These are phyloP conservation scores for Anguilla rostrata DNA, from an alignment of 2,113 vertebrate species.

Conservation along the genomic window DNA sequence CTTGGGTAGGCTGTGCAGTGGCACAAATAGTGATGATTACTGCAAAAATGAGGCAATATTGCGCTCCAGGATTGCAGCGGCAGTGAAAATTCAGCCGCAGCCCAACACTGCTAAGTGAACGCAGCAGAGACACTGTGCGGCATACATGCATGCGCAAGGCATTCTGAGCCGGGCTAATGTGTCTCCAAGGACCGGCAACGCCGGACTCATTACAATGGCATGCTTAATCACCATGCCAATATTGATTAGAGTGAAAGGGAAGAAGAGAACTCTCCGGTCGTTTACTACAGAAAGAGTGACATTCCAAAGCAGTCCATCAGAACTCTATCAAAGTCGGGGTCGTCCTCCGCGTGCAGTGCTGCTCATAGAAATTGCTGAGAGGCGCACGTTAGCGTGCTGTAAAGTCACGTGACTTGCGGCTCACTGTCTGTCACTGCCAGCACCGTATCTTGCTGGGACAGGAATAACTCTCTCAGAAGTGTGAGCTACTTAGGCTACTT, in stretches of 20 bases:
- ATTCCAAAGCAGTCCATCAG: constrained; percentile 9
- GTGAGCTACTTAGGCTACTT: too few species aligned
- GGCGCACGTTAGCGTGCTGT: neutral
- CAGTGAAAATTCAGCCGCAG: too few species aligned
- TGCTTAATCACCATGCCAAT: constrained; percentile 66
- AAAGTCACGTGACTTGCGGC: neutral
- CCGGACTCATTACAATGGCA: constrained; percentile 61
- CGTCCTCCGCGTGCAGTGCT: neutral
- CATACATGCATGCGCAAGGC: constrained; percentile 43
- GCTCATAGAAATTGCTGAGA: neutral
- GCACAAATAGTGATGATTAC: too few species aligned
- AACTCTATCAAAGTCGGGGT: neutral
- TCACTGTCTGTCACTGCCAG: neutral
- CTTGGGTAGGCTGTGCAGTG: too few species aligned
- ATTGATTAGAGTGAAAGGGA: constrained; percentile 61
- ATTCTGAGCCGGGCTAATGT: constrained; percentile 51
- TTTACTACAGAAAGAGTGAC: constrained; percentile 44
- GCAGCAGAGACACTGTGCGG: neutral
- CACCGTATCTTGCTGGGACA: too few species aligned
- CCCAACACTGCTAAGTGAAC: too few species aligned
- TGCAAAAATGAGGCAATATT: too few species aligned
- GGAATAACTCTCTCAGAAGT: neutral
- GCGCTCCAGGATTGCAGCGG: too few species aligned
- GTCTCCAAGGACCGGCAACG: constrained; percentile 49
- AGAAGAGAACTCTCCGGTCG: constrained; percentile 52